Evolutionary conservation across 2,888 invertebrate genomes (phyloP), one percentile per base, ranked within the genome.

Genomic region (Beris morrisii): DNA sequence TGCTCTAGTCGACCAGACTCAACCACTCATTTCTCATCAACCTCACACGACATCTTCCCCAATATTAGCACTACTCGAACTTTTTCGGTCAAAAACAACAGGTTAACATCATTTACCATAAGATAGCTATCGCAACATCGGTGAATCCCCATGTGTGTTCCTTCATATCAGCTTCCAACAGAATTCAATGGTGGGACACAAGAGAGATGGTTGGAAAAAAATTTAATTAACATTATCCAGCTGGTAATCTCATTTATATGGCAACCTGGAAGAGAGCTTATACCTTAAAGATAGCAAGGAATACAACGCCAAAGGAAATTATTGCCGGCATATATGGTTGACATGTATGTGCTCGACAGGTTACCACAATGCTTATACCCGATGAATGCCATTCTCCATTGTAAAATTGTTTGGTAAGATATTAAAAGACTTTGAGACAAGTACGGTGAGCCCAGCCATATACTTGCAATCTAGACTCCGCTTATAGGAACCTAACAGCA

Each of bases 181-280:
- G 38, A 38, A 38, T 38, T 9, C 7, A 38, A 38, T 38, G 38
- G 38, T 38, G 38, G 38, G 38, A 38, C 38, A 38, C 38, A 38
- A 38, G 38, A 38, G 38, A 38, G 7, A 5, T 38, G 38, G 9
- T 9, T 15, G 13, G 22, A 48, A 15, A 46, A 57, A 64, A 64
- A 64, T 64, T 64, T 64, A 64, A 64, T 64, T 64, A 64, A 64
- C 64, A 64, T 64, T 64, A 64, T 64, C 64, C 64, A 64, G 61
- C 54, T 54, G 64, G 53, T 64, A 64, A 64, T 64, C 64, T 64
- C 55, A 64, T 64, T 64, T 54, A 64, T 64, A 64, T 54, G 64
- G 64, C 50, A 55, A 64, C 55, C 64, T 54, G 64, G 52, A 61
- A 38, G 59, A 59, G 31, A 61, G 50, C 38, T 61, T 48, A 50